Conservation (phyloP, 2,113 vertebrate genomes). For the Dasypus novemcinctus region DNA sequence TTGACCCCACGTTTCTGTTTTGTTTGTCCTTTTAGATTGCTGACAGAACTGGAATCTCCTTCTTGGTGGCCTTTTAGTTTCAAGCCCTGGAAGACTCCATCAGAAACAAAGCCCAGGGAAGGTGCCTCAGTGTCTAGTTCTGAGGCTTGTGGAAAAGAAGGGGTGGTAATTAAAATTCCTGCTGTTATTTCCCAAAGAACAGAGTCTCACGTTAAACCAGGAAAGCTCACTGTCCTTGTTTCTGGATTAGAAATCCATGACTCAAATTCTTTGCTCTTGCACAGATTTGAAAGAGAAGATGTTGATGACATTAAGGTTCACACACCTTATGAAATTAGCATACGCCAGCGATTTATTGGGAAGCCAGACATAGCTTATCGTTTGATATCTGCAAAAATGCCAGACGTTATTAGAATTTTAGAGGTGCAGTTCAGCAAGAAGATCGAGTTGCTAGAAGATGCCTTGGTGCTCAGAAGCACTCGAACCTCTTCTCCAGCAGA, state of each 20-base stretch:
- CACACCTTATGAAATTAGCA: conserved; percentile 90
- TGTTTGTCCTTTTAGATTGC: conserved; percentile 82
- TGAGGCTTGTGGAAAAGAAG: conserved; percentile 76
- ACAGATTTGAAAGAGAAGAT: conserved; percentile 88
- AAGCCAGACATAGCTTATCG: conserved; percentile 89
- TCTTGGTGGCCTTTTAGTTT: conserved; percentile 96
- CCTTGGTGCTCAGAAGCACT: conserved; percentile 79
- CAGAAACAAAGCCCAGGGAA: conserved; percentile 82
- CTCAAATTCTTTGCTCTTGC: conserved; percentile 84
- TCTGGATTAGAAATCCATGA: conserved; percentile 90
- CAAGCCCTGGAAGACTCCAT: conserved; percentile 86
- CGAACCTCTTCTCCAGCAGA: conserved; percentile 80
- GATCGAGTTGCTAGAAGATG: conserved; percentile 87
- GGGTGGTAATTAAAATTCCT: conserved; percentile 87
- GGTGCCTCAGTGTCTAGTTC: neutral
- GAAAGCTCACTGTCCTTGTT: conserved; percentile 85
- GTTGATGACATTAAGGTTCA: conserved; percentile 92
- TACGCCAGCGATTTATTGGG: conserved; percentile 93
- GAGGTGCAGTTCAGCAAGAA: conserved; percentile 91
- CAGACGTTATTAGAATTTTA: conserved; percentile 86
- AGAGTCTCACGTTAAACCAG: conserved; percentile 85
- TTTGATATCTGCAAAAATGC: conserved; percentile 92
- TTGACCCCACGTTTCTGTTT: neutral
- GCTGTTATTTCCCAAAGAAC: conserved; percentile 86
- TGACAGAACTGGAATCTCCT: conserved; percentile 93